phyloP scores from a whole-genome alignment of 2,797 vertebrate genomes.

The Phalanger gymnotis region DNA sequence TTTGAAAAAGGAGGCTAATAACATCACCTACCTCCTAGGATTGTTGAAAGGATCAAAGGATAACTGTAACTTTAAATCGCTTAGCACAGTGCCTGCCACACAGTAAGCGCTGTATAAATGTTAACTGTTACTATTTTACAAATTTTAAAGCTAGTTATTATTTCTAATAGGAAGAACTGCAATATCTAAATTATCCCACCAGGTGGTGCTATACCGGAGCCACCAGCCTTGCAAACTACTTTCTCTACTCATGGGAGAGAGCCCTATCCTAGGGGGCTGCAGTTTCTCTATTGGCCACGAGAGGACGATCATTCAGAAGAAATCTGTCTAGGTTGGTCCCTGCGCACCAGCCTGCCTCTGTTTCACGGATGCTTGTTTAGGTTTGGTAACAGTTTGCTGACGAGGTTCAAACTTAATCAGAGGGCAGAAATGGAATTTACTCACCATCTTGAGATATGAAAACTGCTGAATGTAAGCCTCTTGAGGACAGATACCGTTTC shows the following conservation, averaged over 20 bases:
- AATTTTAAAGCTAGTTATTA: neutral
- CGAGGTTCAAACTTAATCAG: neutral
- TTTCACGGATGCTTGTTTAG: neutral
- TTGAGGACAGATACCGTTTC: neutral
- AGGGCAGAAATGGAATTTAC: neutral
- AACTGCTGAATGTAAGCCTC: neutral
- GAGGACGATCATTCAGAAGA: neutral
- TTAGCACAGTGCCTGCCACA: neutral
- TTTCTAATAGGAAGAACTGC: neutral
- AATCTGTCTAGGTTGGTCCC: neutral
- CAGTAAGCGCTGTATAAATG: neutral
- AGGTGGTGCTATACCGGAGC: neutral
- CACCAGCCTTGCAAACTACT: neutral
- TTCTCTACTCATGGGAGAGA: neutral
- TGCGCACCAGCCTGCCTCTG: neutral
- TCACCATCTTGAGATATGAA: neutral
- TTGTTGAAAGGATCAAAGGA: neutral
- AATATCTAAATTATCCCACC: neutral
- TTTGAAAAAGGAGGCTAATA: neutral
- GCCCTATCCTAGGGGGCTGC: neutral
- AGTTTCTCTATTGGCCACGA: neutral
- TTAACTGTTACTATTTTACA: neutral
- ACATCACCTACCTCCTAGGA: neutral
- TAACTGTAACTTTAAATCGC: neutral
- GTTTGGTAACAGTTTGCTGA: neutral